A percentile compares a stretch with the other conserved stretches of the same genome.
These are phyloP conservation scores for Doryteuthis pealeii DNA, from an alignment of 1,140 invertebrate species.

Conservation along the genomic window DNA sequence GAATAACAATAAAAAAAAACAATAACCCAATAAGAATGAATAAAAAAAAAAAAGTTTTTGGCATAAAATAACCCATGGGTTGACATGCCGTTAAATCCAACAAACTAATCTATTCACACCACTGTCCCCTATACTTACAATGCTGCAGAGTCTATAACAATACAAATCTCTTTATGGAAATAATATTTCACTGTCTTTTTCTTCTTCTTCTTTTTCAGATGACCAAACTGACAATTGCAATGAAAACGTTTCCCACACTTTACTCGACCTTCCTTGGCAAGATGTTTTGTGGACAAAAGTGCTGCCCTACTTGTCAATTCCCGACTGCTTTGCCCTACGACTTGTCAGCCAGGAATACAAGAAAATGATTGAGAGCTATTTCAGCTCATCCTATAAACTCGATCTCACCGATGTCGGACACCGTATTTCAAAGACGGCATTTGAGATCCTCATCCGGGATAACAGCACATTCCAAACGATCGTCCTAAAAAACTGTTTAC, in stretches of 20 bases:
- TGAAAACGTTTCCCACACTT: not conserved
- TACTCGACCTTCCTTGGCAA: conserved; percentile 1
- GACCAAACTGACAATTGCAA: too few species aligned
- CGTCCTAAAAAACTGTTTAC: not conserved
- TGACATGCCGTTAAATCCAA: too few species aligned
- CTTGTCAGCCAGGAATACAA: not conserved
- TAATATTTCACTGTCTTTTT: too few species aligned
- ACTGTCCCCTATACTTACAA: too few species aligned
- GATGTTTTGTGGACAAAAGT: conserved; percentile 7
- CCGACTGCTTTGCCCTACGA: not conserved
- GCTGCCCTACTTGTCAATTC: not conserved
- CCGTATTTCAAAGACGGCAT: not conserved
- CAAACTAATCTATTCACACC: too few species aligned
- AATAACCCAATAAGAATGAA: too few species aligned
- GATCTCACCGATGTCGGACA: not conserved
- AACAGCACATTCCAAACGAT: not conserved
- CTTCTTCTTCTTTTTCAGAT: too few species aligned
- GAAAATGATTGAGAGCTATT: not conserved
- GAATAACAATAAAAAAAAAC: too few species aligned
- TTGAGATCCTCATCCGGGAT: not conserved
- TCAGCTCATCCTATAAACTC: not conserved
- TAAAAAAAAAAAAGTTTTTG: too few species aligned
- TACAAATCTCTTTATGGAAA: too few species aligned
- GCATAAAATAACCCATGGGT: too few species aligned
- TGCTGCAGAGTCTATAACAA: too few species aligned